A percentile compares a stretch with the other conserved stretches of the same genome.
Evolutionary conservation across 1,140 invertebrate species (phyloP).

Genomic region (Zaprionus ghesquierei): DNA sequence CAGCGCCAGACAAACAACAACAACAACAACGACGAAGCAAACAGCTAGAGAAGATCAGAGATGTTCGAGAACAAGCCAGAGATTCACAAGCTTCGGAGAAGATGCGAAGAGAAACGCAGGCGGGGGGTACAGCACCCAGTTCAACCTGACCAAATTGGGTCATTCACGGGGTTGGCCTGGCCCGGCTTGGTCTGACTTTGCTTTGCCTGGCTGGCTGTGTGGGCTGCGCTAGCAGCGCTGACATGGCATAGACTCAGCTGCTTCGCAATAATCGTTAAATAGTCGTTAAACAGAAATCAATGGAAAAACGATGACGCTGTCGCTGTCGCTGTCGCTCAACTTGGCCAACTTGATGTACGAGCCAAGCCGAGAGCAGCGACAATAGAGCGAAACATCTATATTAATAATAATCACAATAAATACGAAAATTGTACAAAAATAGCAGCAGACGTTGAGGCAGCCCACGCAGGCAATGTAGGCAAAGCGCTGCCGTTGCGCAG

Average conservation of each 20-base stretch:
- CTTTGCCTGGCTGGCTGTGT: conserved; percentile 17
- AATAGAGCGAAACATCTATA: conserved; percentile 49
- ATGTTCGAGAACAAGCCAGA: conserved; percentile 41
- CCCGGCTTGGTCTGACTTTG: conserved; percentile 5
- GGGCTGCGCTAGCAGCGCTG: conserved; percentile 44
- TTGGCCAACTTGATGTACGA: conserved; percentile 42
- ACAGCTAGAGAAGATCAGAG: not conserved
- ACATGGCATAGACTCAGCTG: conserved; percentile 49
- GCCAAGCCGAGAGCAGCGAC: conserved; percentile 37
- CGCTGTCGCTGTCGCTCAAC: conserved; percentile 27
- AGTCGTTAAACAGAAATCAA: conserved; percentile 65
- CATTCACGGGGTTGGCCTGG: conserved; percentile 67
- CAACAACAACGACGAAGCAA: not conserved
- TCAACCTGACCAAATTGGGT: conserved; percentile 73
- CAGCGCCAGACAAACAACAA: not conserved
- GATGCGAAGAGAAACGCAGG: not conserved
- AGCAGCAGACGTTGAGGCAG: conserved; percentile 46
- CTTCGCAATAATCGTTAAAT: conserved; percentile 75
- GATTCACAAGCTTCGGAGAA: conserved; percentile 16
- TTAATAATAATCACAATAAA: conserved; percentile 45
- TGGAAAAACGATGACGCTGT: conserved; percentile 67
- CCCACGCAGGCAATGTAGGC: conserved; percentile 20
- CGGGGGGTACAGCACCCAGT: conserved; percentile 43
- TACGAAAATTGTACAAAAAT: conserved; percentile 47
- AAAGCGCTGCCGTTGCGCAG: too few species aligned